Conservation (phyloP, 2,797 vertebrate species). For the Myioborus melanocephalus region DNA sequence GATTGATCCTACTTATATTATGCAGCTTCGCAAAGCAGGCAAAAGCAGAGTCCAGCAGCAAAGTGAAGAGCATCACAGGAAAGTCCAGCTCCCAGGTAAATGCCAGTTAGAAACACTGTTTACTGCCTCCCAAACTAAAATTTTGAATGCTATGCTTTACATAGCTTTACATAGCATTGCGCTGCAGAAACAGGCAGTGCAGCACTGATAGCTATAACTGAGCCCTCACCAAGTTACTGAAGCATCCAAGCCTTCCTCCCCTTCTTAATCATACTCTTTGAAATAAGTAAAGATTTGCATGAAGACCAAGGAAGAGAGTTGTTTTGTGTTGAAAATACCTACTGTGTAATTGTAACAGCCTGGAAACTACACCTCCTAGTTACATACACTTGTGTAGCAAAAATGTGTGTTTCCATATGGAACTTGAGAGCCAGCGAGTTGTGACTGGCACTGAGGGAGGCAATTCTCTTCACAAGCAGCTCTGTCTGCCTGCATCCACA, state of each 20-base stretch:
- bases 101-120: neutral
- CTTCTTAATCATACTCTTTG: neutral
- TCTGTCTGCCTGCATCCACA: neutral
- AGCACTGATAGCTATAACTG: neutral
- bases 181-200: neutral
- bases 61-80: neutral
- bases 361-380: neutral
- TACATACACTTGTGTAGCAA: neutral
- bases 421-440: neutral
- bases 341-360: neutral
- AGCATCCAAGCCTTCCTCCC: neutral
- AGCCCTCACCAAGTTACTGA: neutral
- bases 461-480: neutral
- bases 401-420: neutral
- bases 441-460: neutral
- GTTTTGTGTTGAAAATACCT: neutral
- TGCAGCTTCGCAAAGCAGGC: neutral
- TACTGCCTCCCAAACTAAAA: neutral
- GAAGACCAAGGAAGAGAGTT: neutral
- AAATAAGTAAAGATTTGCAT: neutral
- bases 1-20: neutral
- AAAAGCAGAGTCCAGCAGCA: neutral
- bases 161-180: neutral
- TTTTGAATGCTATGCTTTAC: neutral
- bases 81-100: neutral